Evolutionary conservation across 2,113 vertebrate species (phyloP), one percentile per base, ranked within the genome.

Genomic region (Rhizomys pruinosus): DNA sequence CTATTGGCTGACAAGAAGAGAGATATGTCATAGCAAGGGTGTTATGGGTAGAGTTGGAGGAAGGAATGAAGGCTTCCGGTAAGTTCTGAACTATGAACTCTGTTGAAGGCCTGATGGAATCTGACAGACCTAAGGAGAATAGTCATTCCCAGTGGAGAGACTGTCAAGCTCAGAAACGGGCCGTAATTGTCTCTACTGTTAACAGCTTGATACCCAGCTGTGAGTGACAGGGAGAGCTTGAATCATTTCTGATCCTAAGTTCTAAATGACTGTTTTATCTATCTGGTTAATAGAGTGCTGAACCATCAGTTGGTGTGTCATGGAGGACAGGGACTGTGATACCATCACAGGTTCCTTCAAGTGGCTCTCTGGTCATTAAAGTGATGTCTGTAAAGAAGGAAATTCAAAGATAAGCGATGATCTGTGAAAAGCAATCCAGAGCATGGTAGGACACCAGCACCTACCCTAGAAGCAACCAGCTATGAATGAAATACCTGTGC

Each of bases 401-500:
- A 77, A 94, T 55, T 72, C 11, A 96, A 96, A 95, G 88, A 47
- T 93, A 37, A 59, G 79, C 92, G 95, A 68, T 61, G 76, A 89
- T 47, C 22, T 74, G 29, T 37, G 44, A 64, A 88, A 77, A 64
- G 13, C 47, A 77, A 96, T 94, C 63, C 85, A 85, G 29, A 61
- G 77, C n/a, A n/a, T n/a, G n/a, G n/a, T 66, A 92, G 77, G 87
- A 77, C 27, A 78, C 74, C 92, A 13, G 55, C 96, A 22, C 64
- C 77, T 93, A 88, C 42, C 88, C 64, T 57, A 87, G 61, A 94
- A 93, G 74, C 52, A 94, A 42, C 17, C 84, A 95, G 17, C 59
- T 93, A 77, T 93, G 80, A 91, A 80, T 44, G 34, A 61, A 91
- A 59, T 22, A 37, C 44, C 68, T 2, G 2, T 12, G 34, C 25